Base-by-base conservation (phyloP, 2,797 vertebrate genomes). In the Cossypha heuglini region DNA sequence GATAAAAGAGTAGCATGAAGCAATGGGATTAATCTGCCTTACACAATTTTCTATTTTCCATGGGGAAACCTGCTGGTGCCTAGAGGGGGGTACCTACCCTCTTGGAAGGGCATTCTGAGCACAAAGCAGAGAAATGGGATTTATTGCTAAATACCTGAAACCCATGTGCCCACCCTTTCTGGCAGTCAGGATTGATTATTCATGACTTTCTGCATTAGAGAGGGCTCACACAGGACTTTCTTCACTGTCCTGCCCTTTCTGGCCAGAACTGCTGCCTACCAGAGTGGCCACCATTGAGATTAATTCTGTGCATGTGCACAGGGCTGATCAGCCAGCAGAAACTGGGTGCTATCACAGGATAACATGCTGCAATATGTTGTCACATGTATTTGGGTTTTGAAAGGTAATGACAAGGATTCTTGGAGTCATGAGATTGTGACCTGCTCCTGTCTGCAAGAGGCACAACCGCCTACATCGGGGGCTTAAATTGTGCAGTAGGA, bases 201-300 rank as follows among this genome's bases (percentile, higher is more conserved):
- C 25, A 40, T 61, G 82, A 37, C 38, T 49, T 55, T 40, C 38
- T 71, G 61, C 69, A 9, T 4, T 13, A 29, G 8, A 49, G 29
- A 62, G 21, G 15, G 21, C 37, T 90, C 51, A 40, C 18, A 11
- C 7, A 14, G 0, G 0, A 25, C 54, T 26, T 46, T 20, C 13
- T 67, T 31, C 17, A 5, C 26, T 9, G 6, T 10, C 13, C 33
- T 14, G 5, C 16, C 13, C 35, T 33, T 33, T 24, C 43, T 37
- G 61, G 66, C 33, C 25, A 11, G 38, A 40, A 35, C 52, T 5
- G 3, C 35, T 19, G 4, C 20, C 17, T 13, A 3, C 40, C 57
- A 1, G 7, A 1, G 0, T 11, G 48, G 11, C 6, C 3, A 1
- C 25, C 62, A 8, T 4, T 7, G 20, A 13, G 0, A 0, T 14